Evolutionary conservation across 2,888 invertebrate genomes (phyloP).

Genomic region (Helicoverpa assulta): DNA sequence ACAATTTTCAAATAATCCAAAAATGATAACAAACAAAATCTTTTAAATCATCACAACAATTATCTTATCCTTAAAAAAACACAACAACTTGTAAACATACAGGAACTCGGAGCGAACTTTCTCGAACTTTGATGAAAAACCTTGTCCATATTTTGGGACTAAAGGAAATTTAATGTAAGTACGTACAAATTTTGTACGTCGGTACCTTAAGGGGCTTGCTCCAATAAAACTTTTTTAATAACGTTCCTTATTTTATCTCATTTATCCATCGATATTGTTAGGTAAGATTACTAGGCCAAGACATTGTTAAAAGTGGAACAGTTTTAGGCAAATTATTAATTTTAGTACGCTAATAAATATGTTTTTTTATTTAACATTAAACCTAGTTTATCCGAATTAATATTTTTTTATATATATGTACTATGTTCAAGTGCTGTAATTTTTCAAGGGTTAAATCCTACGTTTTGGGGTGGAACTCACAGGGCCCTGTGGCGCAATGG

Average conservation of each 20-base stretch:
- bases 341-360: no score
- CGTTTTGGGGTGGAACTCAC: no score
- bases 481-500: conserved; percentile 92
- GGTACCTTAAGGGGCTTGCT: conserved; percentile 30
- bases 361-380: no score
- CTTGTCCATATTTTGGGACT: conserved; percentile 38
- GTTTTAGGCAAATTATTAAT: conserved; percentile 17
- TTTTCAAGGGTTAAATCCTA: neutral
- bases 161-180: conserved; percentile 39
- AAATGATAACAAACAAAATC: conserved; percentile 6
- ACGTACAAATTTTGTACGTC: conserved; percentile 45
- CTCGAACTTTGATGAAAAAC: conserved; percentile 59
- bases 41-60: conserved; percentile 28
- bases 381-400: no score
- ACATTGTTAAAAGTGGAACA: conserved; percentile 33
- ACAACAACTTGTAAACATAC: conserved; percentile 52
- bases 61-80: conserved; percentile 24
- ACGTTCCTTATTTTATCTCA: conserved; percentile 58
- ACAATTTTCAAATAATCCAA: neutral
- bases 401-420: no score
- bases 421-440: neutral
- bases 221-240: conserved; percentile 74
- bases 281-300: conserved; percentile 29
- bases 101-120: conserved; percentile 38
- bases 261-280: conserved; percentile 35